Conservation (phyloP, 2,797 vertebrate species). For the Hirundo rustica region DNA sequence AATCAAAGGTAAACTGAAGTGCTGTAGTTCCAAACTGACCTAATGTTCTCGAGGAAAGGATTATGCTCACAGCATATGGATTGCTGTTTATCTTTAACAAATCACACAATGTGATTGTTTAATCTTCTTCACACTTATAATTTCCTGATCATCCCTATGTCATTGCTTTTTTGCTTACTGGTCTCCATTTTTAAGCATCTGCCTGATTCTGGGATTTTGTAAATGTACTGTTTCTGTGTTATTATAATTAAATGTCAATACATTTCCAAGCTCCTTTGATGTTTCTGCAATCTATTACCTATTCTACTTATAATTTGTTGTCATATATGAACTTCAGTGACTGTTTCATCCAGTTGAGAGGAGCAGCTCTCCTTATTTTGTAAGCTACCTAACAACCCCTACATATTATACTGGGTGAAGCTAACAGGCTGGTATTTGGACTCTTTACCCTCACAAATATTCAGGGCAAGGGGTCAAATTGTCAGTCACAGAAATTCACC, state of each 20-base stretch:
- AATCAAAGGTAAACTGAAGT: neutral
- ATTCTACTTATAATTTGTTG: neutral
- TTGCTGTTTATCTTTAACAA: neutral
- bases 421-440: neutral
- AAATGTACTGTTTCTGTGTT: neutral
- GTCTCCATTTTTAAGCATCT: neutral
- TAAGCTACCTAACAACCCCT: neutral
- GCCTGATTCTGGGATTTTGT: neutral
- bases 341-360: neutral
- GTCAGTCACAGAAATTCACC: neutral
- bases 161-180: neutral
- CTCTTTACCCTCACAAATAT: neutral
- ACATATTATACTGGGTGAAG: neutral
- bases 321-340: neutral
- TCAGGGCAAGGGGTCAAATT: neutral
- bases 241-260: neutral
- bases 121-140: neutral
- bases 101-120: neutral
- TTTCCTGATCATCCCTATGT: neutral
- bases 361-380: neutral
- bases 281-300: neutral
- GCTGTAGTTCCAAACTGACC: neutral
- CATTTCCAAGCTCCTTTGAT: neutral
- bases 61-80: neutral
- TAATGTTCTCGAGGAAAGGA: neutral